Evolutionary conservation across 2,797 vertebrate genomes (phyloP), one percentile per base, ranked within the genome.

Genomic region (Potorous gilbertii): DNA sequence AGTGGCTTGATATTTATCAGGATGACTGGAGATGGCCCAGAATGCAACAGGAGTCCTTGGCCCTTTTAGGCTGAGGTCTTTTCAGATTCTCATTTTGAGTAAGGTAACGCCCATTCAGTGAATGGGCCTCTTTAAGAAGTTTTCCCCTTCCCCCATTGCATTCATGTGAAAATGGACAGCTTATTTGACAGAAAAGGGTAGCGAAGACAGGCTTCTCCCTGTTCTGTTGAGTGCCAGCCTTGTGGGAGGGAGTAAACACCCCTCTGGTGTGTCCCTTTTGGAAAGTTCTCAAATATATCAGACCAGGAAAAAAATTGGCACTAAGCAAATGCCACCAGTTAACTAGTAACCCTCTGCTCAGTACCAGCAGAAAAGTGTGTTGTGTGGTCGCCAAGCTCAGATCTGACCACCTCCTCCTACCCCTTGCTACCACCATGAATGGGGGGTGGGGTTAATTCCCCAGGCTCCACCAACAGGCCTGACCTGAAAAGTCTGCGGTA

Each of bases 401-500:
- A 27, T 9, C 46, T 40, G 24, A 10, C 54, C 59, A 12, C 28
- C 56, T 50, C 14, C 59, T 90, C 0, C n/a, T 40, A 31, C 29
- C 31, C 3, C 3, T 52, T 34, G n/a, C 54, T 28, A 46, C 55
- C 16, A 31, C 54, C 54, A 0, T 50, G 0, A 1, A 57, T 87
- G 28, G 92, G 46, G 52, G 92, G 90, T 40, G 52, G 92, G 56
- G 91, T 62, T 62, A 46, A 55, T 54, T 62, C 87, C 29, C 14
- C 16, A 3, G 31, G 93, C 66, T 93, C 93, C 24, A 81, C 94
- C 57, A 94, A 97, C 46, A 94, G 98, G 95, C 62, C 81, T 3
- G 3, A 40, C 50, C 40, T 12, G 59, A 74, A 54, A 95, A 93
- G 74, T 66, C 46, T 18, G 87, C 4, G 31, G 97, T 97, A 95